Evolutionary conservation across 92 coral and sea anemone genomes (phyloP).

Genomic region (Umimayanthus chanpuru): DNA sequence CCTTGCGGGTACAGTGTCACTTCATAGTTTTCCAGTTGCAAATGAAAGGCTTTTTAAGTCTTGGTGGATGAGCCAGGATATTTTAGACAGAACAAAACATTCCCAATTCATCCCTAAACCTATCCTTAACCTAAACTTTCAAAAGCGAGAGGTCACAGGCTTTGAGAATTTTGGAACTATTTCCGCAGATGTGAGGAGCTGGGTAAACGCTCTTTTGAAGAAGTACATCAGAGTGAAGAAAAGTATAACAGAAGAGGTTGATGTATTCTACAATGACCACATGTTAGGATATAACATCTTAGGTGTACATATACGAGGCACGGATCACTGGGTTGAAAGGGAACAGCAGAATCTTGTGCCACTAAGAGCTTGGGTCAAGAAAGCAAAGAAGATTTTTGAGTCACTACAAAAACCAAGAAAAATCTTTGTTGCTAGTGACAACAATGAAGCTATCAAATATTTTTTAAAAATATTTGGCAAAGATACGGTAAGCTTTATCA

Average conservation of each 20-base stretch:
- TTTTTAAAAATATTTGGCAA: slow-evolving; percentile 66
- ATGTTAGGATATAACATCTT: slow-evolving; percentile 57
- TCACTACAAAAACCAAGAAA: slow-evolving; percentile 64
- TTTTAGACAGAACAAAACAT: not conserved
- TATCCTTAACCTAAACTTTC: slow-evolving; percentile 54
- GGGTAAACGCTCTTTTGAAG: slow-evolving; percentile 55
- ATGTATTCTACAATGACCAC: slow-evolving; percentile 46
- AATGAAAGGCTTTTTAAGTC: slow-evolving; percentile 8
- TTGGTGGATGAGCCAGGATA: slow-evolving; percentile 20
- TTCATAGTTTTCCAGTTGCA: slow-evolving; percentile 14
- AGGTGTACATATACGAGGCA: slow-evolving; percentile 89
- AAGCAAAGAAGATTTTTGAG: slow-evolving; percentile 48
- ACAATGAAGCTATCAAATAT: slow-evolving; percentile 55
- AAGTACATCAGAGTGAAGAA: slow-evolving; percentile 46
- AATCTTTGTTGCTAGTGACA: slow-evolving; percentile 76
- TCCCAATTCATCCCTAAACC: slow-evolving; percentile 30
- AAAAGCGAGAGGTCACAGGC: slow-evolving; percentile 46
- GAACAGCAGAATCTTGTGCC: slow-evolving; percentile 50
- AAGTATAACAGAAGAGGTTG: slow-evolving; percentile 46
- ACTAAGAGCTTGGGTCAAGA: slow-evolving; percentile 58
- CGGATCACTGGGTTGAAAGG: slow-evolving; percentile 71
- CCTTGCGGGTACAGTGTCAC: slow-evolving; percentile 34
- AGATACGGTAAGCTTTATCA: slow-evolving; percentile 35
- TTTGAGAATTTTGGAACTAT: slow-evolving; percentile 49
- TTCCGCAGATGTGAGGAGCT: slow-evolving; percentile 37